Base-by-base conservation (phyloP, 2,888 invertebrate species). In the Pammene aurita region DNA sequence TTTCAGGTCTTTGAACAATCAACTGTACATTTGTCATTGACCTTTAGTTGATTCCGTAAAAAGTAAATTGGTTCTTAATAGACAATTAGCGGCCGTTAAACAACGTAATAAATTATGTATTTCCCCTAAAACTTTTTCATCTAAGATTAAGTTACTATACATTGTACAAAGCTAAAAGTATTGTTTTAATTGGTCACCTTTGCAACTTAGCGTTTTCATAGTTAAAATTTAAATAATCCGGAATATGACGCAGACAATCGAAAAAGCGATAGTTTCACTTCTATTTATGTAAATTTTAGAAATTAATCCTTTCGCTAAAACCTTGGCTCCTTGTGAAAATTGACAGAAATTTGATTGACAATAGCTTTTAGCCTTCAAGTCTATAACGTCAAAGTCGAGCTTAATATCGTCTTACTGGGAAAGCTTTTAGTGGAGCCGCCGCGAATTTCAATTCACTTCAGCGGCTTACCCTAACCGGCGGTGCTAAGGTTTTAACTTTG, bases 371-470 rank as follows among this genome's bases (percentile, higher is more conserved):
- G 42, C 38, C 48, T 13, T 35, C 60, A 62, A 38, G 44, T 50
- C 62, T 11, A 26, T 62, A 62, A 62, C 50, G 50, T 35, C 62
- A 41, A 61, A 61, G 50, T 50, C 61, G 6, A 52, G 50, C 18
- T 41, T 62, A 52, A 52, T 62, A 62, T 52, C 50, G 38, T 18
- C 62, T 62, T 62, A 58, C 18, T 46, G 16, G 13, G 7, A 55
- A 64, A 46, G 55, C 64, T 55, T 55, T 64, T 64, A 55, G 55
- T 64, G 64, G 55, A 11, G 38, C 55, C 34, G 35, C 52, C 14
- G 50, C 52, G 41, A 38, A 50, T 52, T 62, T 64, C 44, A 56
- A 64, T 56, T 44, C 46, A 64, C 55, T 64, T 35, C 16, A n/a
- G 4, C 35, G 35, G 55, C 26, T 55, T 64, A 64, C 44, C 16